Base-by-base conservation (phyloP, 2,113 vertebrate species). In the Lepisosteus osseus region DNA sequence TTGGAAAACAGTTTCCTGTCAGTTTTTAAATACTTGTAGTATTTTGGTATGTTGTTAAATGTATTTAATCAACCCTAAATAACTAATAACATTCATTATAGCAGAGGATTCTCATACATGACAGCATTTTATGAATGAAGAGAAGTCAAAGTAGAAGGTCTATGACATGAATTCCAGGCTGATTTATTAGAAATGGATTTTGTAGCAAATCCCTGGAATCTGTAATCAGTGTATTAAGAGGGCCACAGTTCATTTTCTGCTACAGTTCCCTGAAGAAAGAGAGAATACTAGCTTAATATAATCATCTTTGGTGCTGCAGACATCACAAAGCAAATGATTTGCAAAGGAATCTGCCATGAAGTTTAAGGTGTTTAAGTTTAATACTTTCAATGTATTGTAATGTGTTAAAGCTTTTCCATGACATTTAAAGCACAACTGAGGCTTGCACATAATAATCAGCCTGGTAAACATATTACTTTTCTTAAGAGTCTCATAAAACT, bases 401-500 rank as follows among this genome's bases (percentile, higher is more conserved):
- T 67, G 76, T 77, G 71, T 77, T 67, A 72, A 65, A 72, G 70
- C 66, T n/a, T 64, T 67, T 44, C 54, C 3, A 29, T 83, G 77
- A 71, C 72, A 78, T 11, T 3, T 70, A 79, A 47, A 64, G 63
- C 44, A 75, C 67, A 47, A 3, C 64, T 15, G 54, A 64, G 51
- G 42, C 59, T 56, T 57, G 68, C 56, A 57, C 73, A 17, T 54
- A 11, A 51, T 70, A 14, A 43, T 69, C 67, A 72, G 76, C 54
- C 43, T 15, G 64, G 40, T 65, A 56, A 71, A 61, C 63, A 70
- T 57, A 69, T n/a, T 13, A 8, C 45, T 74, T 79, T 76, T 14
- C 3, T 51, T 14, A 66, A 3, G 66, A 76, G 55, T 54, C 69
- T 43, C 7, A 51, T 77, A 75, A 0, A 14, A 78, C 67, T 72